Base-by-base conservation (phyloP, 1,140 invertebrate species). In the Bradysia coprophila region DNA sequence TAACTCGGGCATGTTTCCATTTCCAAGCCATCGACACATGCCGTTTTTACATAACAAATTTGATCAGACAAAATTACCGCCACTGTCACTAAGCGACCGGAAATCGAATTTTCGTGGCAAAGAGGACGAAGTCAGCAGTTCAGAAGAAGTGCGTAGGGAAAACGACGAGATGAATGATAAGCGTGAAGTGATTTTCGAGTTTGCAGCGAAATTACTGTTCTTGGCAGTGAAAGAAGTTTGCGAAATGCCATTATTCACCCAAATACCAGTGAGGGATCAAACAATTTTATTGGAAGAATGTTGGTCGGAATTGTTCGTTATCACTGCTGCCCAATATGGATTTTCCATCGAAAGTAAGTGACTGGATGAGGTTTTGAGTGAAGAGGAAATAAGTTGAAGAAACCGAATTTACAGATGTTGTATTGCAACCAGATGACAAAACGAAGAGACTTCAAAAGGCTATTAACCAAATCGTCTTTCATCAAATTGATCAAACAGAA, bases 251-350 rank as follows among this genome's bases (percentile, higher is more conserved):
- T 76, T 78, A 0, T 86, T 84, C 53, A 52, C 75, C 23, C 76
- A 82, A 56, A 56, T 88, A n/a, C 71, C 75, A 1, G 67, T 67
- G 23, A 61, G 67, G 37, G 83, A 88, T 46, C 81, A 87, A 53
- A 69, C 70, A 1, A 65, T 73, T 33, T 63, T 91, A 10, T 59
- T 90, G 28, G 76, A 82, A 45, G 76, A 78, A 48, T 73, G 78
- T 18, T 91, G 87, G 86, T 75, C 73, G 45, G 84, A 89, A 50
- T 58, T 91, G n/a, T 90, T 89, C 53, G 68, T 90, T 0, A 55
- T 90, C 4, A 84, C 76, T 18, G 76, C 82, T 3, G 78, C 83
- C 1, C 83, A 89, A 53, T 83, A 79, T 73, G 71, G 73, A 11
- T 69, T 85, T 42, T 70, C 73, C 2, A 68, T 87, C 9, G 75